phyloP scores from a whole-genome alignment of 2,113 vertebrate genomes.

The Noturus placidus region DNA sequence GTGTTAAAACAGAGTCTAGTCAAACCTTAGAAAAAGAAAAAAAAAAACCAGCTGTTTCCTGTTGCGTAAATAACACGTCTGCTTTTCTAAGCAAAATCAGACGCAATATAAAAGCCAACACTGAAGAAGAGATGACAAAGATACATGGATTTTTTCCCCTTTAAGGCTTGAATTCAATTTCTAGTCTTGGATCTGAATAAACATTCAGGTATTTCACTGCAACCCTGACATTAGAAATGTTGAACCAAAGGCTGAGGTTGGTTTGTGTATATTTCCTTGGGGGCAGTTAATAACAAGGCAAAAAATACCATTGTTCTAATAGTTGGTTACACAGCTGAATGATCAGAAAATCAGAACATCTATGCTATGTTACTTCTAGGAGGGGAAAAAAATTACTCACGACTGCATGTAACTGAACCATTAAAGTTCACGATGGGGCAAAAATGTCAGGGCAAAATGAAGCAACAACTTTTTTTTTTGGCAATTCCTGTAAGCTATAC shows the following conservation, averaged over 20 bases:
- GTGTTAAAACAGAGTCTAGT: no score
- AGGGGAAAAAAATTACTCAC: neutral
- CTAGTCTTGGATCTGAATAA: neutral
- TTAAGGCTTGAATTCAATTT: neutral
- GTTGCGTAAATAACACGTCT: neutral
- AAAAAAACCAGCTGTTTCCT: constrained; percentile 7
- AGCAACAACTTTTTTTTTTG: neutral
- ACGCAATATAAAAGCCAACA: neutral
- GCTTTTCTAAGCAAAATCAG: neutral
- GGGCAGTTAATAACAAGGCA: neutral
- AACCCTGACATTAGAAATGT: neutral
- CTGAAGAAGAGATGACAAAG: neutral
- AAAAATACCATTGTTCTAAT: neutral
- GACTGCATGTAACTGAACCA: neutral
- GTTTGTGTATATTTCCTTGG: neutral
- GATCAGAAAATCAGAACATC: constrained; percentile 7
- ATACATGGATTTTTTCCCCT: neutral
- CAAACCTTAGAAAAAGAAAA: neutral
- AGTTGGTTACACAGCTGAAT: neutral
- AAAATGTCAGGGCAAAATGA: neutral
- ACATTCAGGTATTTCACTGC: neutral
- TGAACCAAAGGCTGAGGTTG: neutral
- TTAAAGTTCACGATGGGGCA: neutral
- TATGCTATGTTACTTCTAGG: neutral
- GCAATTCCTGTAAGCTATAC: constrained; percentile 32